Evolutionary conservation across 2,888 invertebrate species (phyloP).

Genomic region (Lamellibrachia columna): DNA sequence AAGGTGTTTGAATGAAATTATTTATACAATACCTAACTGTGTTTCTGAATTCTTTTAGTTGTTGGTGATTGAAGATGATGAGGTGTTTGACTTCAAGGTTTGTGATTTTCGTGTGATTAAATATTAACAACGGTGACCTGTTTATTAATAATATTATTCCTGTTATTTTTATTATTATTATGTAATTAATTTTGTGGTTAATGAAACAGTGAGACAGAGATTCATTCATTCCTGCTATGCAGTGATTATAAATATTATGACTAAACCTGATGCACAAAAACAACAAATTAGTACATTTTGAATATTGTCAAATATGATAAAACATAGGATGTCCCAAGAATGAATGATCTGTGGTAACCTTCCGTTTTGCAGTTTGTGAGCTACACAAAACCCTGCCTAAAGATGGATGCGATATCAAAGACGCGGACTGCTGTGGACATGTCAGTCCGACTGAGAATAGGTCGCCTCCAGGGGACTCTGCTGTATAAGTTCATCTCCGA

Average conservation of each 20-base stretch:
- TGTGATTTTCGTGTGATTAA: slow-evolving; percentile 29
- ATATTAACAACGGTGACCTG: not conserved
- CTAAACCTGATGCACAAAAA: slow-evolving; percentile 17
- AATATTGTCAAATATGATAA: not conserved
- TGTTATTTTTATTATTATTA: not conserved
- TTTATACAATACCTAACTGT: not conserved
- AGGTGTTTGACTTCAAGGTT: slow-evolving; percentile 78
- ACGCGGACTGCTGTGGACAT: slow-evolving; percentile 71
- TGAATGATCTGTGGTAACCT: no score
- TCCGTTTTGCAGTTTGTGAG: slow-evolving; percentile 42
- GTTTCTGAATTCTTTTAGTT: slow-evolving; percentile 68
- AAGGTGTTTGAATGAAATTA: not conserved
- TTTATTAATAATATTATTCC: not conserved
- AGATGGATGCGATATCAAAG: slow-evolving; percentile 43
- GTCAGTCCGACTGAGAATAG: slow-evolving; percentile 76
- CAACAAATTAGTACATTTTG: slow-evolving; percentile 18
- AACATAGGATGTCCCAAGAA: no score
- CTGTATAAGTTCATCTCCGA: slow-evolving; percentile 68
- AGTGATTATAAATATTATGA: not conserved
- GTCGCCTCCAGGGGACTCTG: slow-evolving; percentile 78
- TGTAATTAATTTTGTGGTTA: no score
- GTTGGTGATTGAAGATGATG: slow-evolving; percentile 81
- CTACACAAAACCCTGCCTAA: slow-evolving; percentile 68
- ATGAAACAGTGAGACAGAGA: no score
- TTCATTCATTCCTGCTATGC: not conserved